Base-by-base conservation (phyloP, 2,797 vertebrate species). In the Telmatherina bonti region DNA sequence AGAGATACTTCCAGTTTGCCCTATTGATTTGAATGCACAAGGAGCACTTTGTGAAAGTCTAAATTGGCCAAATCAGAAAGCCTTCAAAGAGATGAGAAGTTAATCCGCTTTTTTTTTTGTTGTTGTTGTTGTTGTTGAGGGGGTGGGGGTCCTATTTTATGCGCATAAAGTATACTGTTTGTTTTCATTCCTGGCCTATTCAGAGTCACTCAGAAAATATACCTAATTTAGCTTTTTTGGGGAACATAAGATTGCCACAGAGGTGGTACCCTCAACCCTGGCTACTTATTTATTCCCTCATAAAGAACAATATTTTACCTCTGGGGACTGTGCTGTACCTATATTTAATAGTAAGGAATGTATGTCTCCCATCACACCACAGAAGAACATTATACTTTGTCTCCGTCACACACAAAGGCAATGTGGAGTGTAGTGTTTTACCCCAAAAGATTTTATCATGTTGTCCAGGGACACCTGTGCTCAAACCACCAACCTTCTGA, bases 61-160 rank as follows among this genome's bases (percentile, higher is more conserved):
- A 78, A 88, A 91, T 84, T 85, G 70, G 70, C 78, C 80, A 60
- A 86, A 85, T 86, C 69, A 64, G 65, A 87, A 83, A 77, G 62
- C 54, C 79, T 88, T 88, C 35, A 72, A 74, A 83, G 62, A 10
- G 38, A 51, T 16, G 24, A 58, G 38, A 77, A 74, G 67, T 85
- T 89, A 88, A 90, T 88, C 83, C 72, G 70, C 47, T 27, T 69
- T 60, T 60, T 70, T 69, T 33, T 77, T 60, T 59, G 62, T 73
- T 59, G 66, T 73, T 85, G 56, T 82, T 76, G 61, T 66, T n/a
- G n/a, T n/a, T n/a, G n/a, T n/a, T n/a, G n/a, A n/a, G n/a, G n/a
- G n/a, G n/a, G n/a, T n/a, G n/a, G n/a, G n/a, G n/a, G n/a, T n/a
- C n/a, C n/a, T n/a, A n/a, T n/a, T n/a, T n/a, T n/a, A n/a, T n/a